Base-by-base conservation (phyloP, 1,140 invertebrate species). In the Drosophila pectinifera region DNA sequence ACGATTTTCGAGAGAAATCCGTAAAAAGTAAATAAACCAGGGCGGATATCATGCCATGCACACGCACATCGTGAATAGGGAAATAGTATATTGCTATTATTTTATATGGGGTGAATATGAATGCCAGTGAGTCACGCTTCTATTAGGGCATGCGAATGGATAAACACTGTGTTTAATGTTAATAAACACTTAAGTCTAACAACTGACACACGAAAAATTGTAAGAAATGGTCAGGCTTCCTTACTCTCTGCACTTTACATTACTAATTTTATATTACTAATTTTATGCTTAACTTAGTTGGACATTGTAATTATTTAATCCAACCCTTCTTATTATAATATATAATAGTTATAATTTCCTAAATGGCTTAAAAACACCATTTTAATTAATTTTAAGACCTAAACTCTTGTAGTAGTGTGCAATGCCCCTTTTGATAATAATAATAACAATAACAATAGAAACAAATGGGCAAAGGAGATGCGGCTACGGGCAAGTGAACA, bases 21-120 rank as follows among this genome's bases (percentile, higher is more conserved):
- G 70, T 70, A 59, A 80, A 80, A 80, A 80, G 54, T 59, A 64
- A 81, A 82, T 82, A 82, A 82, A 62, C 62, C 20, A 38, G 56
- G 56, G 46, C 58, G 78, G 63, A 80, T 72, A 63, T 76, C 55
- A 42, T 57, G 72, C 63, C 54, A 80, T 48, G 49, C 42, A 49
- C 41, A 58, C 36, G 57, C 45, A 62, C 51, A 51, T 6, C 13
- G 26, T 16, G 42, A 26, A 16, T 65, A n/a, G 43, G 16, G 39
- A 16, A n/a, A n/a, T n/a, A n/a, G n/a, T n/a, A 24, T 55, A n/a
- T 18, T 31, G 46, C 8, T 18, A 34, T 51, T n/a, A 42, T 64
- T 49, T 49, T 26, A n/a, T 4, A n/a, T 49, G 45, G 13, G 16
- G 8, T 5, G 28, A 38, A 62, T 34, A 51, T 42, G 31, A 77